Evolutionary conservation across 2,888 invertebrate genomes (phyloP), one percentile per base, ranked within the genome.

Genomic region (Strigamia transsilvanica): DNA sequence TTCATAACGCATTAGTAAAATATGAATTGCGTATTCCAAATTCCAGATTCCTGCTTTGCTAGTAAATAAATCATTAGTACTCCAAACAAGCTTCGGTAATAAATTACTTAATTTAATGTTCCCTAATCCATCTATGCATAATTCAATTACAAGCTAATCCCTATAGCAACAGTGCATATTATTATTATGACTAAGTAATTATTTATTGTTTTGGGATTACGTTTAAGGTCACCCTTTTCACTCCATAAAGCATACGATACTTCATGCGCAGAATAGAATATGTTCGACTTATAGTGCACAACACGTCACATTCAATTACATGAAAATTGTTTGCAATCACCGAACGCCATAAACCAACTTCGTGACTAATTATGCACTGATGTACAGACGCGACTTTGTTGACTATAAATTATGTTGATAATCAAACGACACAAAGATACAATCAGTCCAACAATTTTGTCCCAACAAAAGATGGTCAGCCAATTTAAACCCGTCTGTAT

Each of bases 151-250:
- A 56, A 21, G 2, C 56, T 18, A 18, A 56, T 56, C 56, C 46
- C 56, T 38, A 38, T 18, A 56, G 56, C 5, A 56, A 56, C 56
- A 18, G 6, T 18, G 56, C 56, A 56, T 56, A 56, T 21, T 56
- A 18, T 56, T 56, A 56, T 56, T 56, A 56, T 56, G 21, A 56
- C 56, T 56, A 18, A 18, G 56, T 56, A 56, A 56, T 56, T 56
- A 56, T 56, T 56, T 56, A 56, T 56, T 56, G 56, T 56, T 56
- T 56, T 18, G 56, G 56, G 56, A n/a, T 56, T 56, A 56, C 56
- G 18, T 18, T n/a, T n/a, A 56, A 56, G 56, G 56, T 56, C 56
- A 56, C 56, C 15, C 18, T 56, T 56, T 56, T 56, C 56, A 56
- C 56, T 56, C 56, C 56, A 56, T 56, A 56, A 56, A 56, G 56